Conservation (phyloP, 1,140 invertebrate species). For the Wiebesia pumilae region DNA sequence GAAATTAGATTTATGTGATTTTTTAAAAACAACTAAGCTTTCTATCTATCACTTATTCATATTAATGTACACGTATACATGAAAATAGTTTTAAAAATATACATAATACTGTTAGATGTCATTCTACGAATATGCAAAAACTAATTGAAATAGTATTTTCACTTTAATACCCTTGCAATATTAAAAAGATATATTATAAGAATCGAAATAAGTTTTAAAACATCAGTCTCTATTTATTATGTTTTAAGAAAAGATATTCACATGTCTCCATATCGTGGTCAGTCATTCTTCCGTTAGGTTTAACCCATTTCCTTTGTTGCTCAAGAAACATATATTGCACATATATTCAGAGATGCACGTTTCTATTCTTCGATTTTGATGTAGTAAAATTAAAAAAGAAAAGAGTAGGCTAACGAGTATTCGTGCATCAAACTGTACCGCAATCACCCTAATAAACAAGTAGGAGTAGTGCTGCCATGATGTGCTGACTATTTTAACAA, state of each 20-base stretch:
- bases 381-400: neutral
- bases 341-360: neutral
- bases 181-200: too few relatives aligned
- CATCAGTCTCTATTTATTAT: neutral
- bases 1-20: too few relatives aligned
- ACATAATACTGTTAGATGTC: too few relatives aligned
- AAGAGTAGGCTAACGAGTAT: neutral
- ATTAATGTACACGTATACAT: too few relatives aligned
- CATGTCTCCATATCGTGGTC: neutral
- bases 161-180: too few relatives aligned
- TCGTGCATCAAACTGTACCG: slow-evolving; percentile 23
- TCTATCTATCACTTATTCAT: too few relatives aligned
- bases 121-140: too few relatives aligned
- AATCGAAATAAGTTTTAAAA: too few relatives aligned
- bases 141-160: too few relatives aligned
- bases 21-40: too few relatives aligned
- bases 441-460: slow-evolving; percentile 32
- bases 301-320: neutral
- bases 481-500: slow-evolving; percentile 38
- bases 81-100: too few relatives aligned
- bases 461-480: neutral
- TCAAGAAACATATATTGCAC: neutral
- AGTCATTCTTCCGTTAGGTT: neutral
- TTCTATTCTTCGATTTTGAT: neutral
- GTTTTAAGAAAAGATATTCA: neutral